Evolutionary conservation across 2,888 invertebrate genomes (phyloP).

Genomic region (Agelastica alni): DNA sequence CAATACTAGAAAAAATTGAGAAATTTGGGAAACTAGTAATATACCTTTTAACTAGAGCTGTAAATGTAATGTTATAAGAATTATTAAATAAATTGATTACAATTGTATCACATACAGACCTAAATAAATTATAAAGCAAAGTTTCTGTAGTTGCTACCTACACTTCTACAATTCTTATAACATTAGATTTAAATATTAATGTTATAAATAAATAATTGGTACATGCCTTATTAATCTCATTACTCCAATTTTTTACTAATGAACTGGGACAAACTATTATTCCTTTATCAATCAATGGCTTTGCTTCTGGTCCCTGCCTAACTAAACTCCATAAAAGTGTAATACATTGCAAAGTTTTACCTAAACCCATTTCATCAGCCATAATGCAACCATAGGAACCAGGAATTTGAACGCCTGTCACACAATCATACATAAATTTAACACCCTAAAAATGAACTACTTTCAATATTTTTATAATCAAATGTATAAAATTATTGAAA

Average conservation of each 20-base stretch:
- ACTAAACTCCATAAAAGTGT: slow-evolving; percentile 93
- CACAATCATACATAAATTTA: slow-evolving; percentile 99
- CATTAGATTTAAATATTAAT: background rate
- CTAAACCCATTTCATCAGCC: slow-evolving; percentile 99
- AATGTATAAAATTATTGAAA: background rate
- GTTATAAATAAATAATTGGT: background rate
- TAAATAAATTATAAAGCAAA: too few species aligned
- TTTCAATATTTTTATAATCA: background rate
- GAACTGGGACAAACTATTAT: slow-evolving; percentile 97
- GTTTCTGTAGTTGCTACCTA: background rate
- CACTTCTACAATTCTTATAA: too few species aligned
- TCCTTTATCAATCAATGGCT: slow-evolving; percentile 87
- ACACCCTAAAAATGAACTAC: slow-evolving; percentile 69
- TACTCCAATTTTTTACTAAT: slow-evolving; percentile 98
- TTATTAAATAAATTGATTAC: too few species aligned
- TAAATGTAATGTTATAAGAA: too few species aligned
- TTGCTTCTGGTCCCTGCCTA: slow-evolving; percentile 89
- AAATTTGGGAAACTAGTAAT: too few species aligned
- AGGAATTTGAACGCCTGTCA: slow-evolving; percentile 87
- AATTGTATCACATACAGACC: too few species aligned
- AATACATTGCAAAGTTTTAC: slow-evolving; percentile 98
- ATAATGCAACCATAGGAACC: slow-evolving; percentile 94
- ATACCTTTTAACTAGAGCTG: too few species aligned
- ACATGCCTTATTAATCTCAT: slow-evolving; percentile 90
- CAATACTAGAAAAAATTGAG: too few species aligned